Evolutionary conservation across 2,113 vertebrate species (phyloP).

Genomic region (Hyperopisus bebe): DNA sequence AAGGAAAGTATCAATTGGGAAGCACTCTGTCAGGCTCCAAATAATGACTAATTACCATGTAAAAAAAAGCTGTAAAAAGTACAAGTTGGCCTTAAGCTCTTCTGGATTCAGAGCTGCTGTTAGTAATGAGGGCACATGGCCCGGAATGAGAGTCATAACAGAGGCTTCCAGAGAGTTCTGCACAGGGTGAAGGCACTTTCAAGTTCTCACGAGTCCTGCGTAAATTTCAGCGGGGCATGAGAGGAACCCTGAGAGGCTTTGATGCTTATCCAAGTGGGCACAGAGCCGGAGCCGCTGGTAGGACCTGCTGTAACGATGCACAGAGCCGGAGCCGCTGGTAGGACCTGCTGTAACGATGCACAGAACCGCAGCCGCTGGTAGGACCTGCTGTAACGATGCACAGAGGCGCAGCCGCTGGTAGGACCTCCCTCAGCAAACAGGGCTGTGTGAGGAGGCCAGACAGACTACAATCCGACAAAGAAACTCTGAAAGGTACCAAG

Average conservation of each 20-base stretch:
- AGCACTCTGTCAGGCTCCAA: neutral
- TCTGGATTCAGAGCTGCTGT: neutral
- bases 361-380: neutral
- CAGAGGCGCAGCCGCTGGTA: neutral
- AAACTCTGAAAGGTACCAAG: no score
- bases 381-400: neutral
- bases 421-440: no score
- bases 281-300: neutral
- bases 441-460: no score
- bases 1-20: neutral
- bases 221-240: neutral
- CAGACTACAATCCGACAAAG: no score
- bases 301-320: rapidly evolving
- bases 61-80: neutral
- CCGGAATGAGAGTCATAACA: neutral
- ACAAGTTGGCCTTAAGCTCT: neutral
- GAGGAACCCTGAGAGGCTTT: neutral
- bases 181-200: neutral
- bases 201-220: neutral
- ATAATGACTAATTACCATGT: neutral
- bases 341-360: neutral
- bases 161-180: neutral
- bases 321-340: neutral
- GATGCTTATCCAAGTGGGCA: neutral
- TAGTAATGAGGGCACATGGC: neutral